Evolutionary conservation across 2,113 vertebrate genomes (phyloP).

Genomic region (Rhabdomys dilectus): DNA sequence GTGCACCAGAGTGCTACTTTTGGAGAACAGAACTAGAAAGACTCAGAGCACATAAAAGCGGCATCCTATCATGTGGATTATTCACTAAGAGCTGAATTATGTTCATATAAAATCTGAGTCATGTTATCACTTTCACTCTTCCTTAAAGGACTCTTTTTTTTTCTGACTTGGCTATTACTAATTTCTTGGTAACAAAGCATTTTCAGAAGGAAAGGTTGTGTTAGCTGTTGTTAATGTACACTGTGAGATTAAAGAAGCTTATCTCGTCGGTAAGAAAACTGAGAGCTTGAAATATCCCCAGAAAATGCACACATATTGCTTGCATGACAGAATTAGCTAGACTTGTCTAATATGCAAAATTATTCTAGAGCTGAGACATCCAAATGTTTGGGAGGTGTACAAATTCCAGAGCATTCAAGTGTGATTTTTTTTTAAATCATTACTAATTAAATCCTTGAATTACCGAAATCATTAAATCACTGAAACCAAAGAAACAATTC

Average conservation of each 20-base stretch:
- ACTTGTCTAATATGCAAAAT: slow-evolving; percentile 2
- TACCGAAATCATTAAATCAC: too few species aligned
- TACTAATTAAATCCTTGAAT: slow-evolving; percentile 16
- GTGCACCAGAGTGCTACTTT: background rate
- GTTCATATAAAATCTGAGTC: slow-evolving; percentile 26
- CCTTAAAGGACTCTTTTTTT: background rate
- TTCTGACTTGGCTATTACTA: slow-evolving; percentile 12
- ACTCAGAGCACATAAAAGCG: background rate
- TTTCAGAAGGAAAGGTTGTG: slow-evolving; percentile 49
- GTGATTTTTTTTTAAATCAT: slow-evolving; percentile 6
- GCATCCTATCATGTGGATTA: background rate
- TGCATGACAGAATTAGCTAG: slow-evolving; percentile 51
- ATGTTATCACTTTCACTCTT: slow-evolving; percentile 42
- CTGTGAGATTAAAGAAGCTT: background rate
- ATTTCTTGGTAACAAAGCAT: slow-evolving; percentile 40
- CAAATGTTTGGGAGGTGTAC: slow-evolving; percentile 18
- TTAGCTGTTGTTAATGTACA: slow-evolving; percentile 9
- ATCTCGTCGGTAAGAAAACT: background rate
- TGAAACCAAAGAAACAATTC: background rate
- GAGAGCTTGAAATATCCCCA: background rate
- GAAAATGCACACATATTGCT: slow-evolving; percentile 8
- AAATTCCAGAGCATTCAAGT: slow-evolving; percentile 37
- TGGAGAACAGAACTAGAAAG: slow-evolving; percentile 37
- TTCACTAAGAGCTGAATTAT: slow-evolving; percentile 16
- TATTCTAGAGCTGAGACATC: slow-evolving; percentile 38